A percentile compares a stretch with the other conserved stretches of the same genome.
Conservation (phyloP, 2,113 vertebrate genomes). For the Notiomystis cincta region DNA sequence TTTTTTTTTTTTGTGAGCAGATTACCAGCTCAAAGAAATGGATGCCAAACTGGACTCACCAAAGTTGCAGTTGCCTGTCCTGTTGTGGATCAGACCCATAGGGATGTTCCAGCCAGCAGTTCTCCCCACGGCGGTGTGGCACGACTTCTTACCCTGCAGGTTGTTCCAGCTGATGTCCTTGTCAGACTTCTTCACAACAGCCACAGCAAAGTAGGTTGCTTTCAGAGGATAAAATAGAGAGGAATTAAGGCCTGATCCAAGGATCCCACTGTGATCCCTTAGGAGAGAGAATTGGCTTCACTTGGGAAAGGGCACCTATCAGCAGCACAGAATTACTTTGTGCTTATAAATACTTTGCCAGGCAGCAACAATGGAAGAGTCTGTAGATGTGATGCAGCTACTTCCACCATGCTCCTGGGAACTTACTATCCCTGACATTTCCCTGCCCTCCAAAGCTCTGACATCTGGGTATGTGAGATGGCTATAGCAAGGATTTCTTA, state of each 20-base stretch:
- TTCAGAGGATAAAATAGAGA: neutral
- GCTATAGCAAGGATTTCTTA: neutral
- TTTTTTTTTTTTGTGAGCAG: neutral
- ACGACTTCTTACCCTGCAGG: slow-evolving; percentile 80
- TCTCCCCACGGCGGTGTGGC: slow-evolving; percentile 81
- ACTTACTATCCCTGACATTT: neutral
- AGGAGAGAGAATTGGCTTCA: neutral
- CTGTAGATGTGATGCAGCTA: neutral
- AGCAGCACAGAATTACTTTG: neutral
- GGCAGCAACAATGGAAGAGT: neutral
- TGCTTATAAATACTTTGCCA: neutral
- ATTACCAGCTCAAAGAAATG: neutral
- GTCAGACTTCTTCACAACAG: slow-evolving; percentile 78
- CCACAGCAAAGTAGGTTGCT: slow-evolving; percentile 79
- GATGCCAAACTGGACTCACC: slow-evolving; percentile 65
- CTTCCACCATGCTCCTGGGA: neutral
- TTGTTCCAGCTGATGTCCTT: slow-evolving; percentile 70
- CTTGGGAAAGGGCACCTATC: neutral
- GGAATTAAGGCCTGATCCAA: neutral
- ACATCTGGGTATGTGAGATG: neutral
- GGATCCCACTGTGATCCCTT: neutral
- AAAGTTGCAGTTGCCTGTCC: slow-evolving; percentile 71
- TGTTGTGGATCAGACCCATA: slow-evolving; percentile 74
- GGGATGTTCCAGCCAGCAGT: slow-evolving; percentile 89
- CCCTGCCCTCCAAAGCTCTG: neutral